Percentiles rank a stretch among this genome's conserved stretches.
Conservation (phyloP, 2,888 invertebrate species). For the Noctua janthe region DNA sequence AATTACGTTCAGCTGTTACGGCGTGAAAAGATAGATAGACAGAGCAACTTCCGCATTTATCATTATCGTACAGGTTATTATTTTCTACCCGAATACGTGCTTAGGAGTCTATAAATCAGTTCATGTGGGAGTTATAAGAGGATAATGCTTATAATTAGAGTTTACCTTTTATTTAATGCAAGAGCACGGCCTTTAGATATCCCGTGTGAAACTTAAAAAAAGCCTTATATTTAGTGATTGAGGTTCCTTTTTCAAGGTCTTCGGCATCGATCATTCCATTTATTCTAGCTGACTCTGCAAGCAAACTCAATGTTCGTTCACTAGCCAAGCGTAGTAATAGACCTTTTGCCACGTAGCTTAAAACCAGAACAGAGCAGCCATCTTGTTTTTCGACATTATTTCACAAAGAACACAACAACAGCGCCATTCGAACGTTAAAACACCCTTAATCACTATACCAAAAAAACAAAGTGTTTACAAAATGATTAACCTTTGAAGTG, state of each 20-base stretch:
- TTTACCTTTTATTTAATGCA: neutral
- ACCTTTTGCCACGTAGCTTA: neutral
- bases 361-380: neutral
- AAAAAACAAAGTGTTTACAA: neutral
- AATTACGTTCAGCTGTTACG: neutral
- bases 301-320: neutral
- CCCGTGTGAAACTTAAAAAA: too few relatives aligned
- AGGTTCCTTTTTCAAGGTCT: neutral
- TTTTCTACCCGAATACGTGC: conserved; percentile 23
- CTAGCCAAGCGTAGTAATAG: too few relatives aligned
- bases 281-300: neutral
- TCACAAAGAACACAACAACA: neutral
- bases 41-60: neutral
- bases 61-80: conserved; percentile 6
- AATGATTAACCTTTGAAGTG: neutral
- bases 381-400: neutral
- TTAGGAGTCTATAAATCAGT: neutral
- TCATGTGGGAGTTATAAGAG: neutral
- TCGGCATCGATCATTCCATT: neutral
- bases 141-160: neutral
- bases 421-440: neutral
- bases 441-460: neutral
- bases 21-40: neutral
- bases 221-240: neutral
- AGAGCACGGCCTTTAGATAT: too few relatives aligned